Evolutionary conservation across 1,140 invertebrate species (phyloP).

Genomic region (Chymomyza costata): DNA sequence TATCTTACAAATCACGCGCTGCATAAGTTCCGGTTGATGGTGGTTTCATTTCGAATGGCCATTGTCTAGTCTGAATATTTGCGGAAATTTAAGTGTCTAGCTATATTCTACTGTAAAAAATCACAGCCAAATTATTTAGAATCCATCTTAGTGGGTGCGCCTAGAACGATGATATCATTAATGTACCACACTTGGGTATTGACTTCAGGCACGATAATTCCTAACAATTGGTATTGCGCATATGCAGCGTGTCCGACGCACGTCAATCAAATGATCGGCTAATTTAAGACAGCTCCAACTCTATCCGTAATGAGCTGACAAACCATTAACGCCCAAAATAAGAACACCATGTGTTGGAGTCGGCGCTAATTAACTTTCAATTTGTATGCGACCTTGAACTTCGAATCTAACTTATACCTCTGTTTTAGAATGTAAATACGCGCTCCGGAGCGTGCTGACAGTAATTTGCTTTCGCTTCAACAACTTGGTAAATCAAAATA

Average conservation of each 20-base stretch:
- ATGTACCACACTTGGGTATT: too few relatives aligned
- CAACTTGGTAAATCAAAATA: conserved; percentile 14
- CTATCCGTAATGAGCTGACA: conserved; percentile 39
- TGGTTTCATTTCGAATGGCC: too few relatives aligned
- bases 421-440: conserved; percentile 55
- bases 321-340: conserved; percentile 15
- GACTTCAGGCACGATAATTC: too few relatives aligned
- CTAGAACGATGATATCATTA: too few relatives aligned
- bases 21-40: conserved; percentile 51
- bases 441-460: conserved; percentile 4
- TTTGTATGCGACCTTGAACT: conserved; percentile 57
- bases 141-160: too few relatives aligned
- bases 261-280: conserved; percentile 31
- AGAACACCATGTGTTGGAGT: conserved; percentile 17
- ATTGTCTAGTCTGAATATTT: too few relatives aligned
- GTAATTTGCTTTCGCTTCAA: conserved; percentile 53
- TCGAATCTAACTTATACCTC: conserved; percentile 18
- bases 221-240: too few relatives aligned
- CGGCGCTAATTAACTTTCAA: conserved; percentile 62
- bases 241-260: not conserved
- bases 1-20: conserved; percentile 66
- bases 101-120: too few relatives aligned
- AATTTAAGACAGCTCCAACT: conserved; percentile 14
- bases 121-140: too few relatives aligned
- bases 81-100: too few relatives aligned